Base-by-base conservation (phyloP, 1,140 invertebrate genomes). In the Bombus breviceps region DNA sequence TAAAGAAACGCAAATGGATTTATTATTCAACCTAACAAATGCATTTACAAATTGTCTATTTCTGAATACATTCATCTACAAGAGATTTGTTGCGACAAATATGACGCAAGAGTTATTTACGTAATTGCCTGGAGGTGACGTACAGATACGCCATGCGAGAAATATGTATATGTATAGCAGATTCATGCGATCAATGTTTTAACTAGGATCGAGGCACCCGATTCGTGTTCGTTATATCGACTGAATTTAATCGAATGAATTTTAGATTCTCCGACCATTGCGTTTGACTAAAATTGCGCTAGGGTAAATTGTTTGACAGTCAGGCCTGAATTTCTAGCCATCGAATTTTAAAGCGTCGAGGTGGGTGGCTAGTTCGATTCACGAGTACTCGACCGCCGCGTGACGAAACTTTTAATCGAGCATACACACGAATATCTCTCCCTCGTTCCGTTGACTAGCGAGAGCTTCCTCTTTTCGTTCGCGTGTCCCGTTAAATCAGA, bases 381-480 rank as follows among this genome's bases (percentile, higher is more conserved):
- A 66, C 64, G 64, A 66, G n/a, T 32, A 66, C 64, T 66, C 64
- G 64, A 66, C 64, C 64, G 64, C 64, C 64, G 47, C 47, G 64
- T 66, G 64, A 66, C 64, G 64, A 66, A 66, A 66, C 64, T 66
- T 66, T 66, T 66, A 66, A 66, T 66, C 64, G 64, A 66, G 64
- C 64, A 66, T 66, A 18, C 12, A 32, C 64, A 32, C 64, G 12
- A n/a, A 66, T 32, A 66, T 18, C n/a, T 18, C 32, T 34, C n/a
- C 64, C 64, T 13, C 32, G 64, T 15, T 32, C n/a, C n/a, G 64
- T 66, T n/a, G 4, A n/a, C 59, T n/a, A n/a, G 18, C 59, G 28
- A 62, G 59, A 62, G 59, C 59, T 13, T n/a, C 4, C 59, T 62
- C 28, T 62, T n/a, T 62, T 62, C 59, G 59, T n/a, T 62, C 59